Evolutionary conservation across 2,113 vertebrate genomes (phyloP), one percentile per base, ranked within the genome.

Genomic region (Chaenogobius annularis): DNA sequence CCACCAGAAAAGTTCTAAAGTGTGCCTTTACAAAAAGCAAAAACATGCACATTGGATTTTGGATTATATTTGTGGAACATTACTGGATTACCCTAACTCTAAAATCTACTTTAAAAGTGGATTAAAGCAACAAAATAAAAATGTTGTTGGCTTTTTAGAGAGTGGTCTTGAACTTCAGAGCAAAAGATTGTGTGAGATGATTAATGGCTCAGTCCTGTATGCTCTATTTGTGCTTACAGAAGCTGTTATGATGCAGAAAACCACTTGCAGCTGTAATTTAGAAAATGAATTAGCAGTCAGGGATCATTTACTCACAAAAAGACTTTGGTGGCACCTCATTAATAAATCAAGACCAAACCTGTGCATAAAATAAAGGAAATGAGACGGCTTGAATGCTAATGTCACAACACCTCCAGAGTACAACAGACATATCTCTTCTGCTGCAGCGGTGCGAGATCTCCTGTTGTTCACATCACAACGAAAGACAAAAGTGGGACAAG

Each of bases 401-500:
- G 17, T 50, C 17, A 62, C 35, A 65, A 23, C 56, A 20, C 69
- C 40, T 47, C n/a, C n/a, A 23, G 43, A 19, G 14, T 55, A 23
- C 0, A 68, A 47, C 68, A 31, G 22, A 20, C 1, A 47, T 4
- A 43, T 54, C 48, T 35, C 3, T 44, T 62, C 9, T 46, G 50
- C 9, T 68, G 52, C 26, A 61, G 61, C 48, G 2, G 15, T 58
- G 68, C 5, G 35, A 58, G 15, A 66, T 70, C 20, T 47, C 14
- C 11, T 62, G 62, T 26, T 62, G 62, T 26, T 70, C 54, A 52
- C 22, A 37, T 46, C 59, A 22, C 69, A 73, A 40, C 56, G 43
- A 23, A 66, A 67, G 40, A 17, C 66, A 64, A 69, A n/a, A 78
- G 46, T 79, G 22, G 71, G 69, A 69, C 81, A 82, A 54, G 50